Evolutionary conservation across 2,888 invertebrate species (phyloP), one percentile per base, ranked within the genome.

Genomic region (Meiosimyza decipiens): DNA sequence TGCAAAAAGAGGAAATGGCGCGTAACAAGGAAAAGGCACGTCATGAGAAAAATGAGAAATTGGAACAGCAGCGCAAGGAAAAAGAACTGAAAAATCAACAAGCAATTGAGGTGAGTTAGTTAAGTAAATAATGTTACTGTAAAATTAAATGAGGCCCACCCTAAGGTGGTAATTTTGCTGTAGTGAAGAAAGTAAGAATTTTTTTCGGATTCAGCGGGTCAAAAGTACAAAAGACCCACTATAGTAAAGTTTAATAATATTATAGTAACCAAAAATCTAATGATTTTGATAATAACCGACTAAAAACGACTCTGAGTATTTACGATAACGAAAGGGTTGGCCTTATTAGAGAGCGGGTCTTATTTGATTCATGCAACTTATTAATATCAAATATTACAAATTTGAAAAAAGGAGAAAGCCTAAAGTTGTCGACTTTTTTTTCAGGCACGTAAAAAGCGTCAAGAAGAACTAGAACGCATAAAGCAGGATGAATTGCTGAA

Each of bases 11-110:
- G 80, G 92, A 92, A 74, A 77, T 87, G 82, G 88, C 88, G 0
- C 84, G 90, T 64, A 87, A 87, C 18, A 85, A 90, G 72, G 91
- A 91, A 79, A 90, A 90, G 77, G 87, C 87, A 5, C 80, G 86
- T 0, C 85, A 85, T 71, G 95, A 95, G 85, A 91, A 94, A 79
- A 90, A 92, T 22, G 95, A 96, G 83, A 91, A 94, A 77, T 92
- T 95, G 75, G 96, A 96, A 84, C 91, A 94, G 72, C 92, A 93
- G 57, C 91, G 95, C 78, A 89, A 95, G 80, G 94, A 94, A 86
- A 91, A 95, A 83, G 94, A 94, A 86, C 91, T 92, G 65, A 89
- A 95, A 79, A 93, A 94, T 83, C 95, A 95, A 80, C 96, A 96
- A 85, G 89, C 96, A 55, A 88, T 96, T 79, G 96, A 97, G 94